A percentile compares a stretch with the other conserved stretches of the same genome.
These are phyloP conservation scores for Cuniculus paca DNA, from an alignment of 2,797 vertebrate species.

Conservation along the genomic window DNA sequence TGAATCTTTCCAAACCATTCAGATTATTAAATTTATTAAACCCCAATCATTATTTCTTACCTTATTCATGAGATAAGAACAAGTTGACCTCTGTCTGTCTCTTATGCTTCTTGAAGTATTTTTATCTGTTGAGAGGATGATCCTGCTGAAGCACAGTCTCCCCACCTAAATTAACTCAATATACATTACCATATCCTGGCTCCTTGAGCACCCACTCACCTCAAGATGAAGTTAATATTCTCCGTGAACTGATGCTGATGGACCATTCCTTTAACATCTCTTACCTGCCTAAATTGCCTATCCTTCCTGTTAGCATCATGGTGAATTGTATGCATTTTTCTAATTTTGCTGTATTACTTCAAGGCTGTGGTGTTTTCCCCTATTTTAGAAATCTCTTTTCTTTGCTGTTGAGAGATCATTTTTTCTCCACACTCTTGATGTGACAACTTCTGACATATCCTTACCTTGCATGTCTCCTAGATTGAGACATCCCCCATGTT, in stretches of 20 bases:
- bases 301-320: not conserved
- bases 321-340: not conserved
- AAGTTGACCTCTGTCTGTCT: not conserved
- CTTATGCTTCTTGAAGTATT: not conserved
- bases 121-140: not conserved
- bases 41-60: not conserved
- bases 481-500: not conserved
- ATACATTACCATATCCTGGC: not conserved
- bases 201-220: rapidly evolving
- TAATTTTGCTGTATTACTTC: not conserved
- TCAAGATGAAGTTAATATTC: not conserved
- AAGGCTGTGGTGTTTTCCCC: not conserved
- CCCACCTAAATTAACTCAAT: not conserved
- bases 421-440: not conserved
- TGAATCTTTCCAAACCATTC: not conserved
- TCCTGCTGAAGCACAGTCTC: not conserved
- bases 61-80: not conserved
- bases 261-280: not conserved
- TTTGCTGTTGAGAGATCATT: no score
- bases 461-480: not conserved
- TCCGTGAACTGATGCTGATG: not conserved
- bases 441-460: not conserved
- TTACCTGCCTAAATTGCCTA: not conserved
- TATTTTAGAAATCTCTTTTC: not conserved
- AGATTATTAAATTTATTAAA: not conserved